phyloP scores from a whole-genome alignment of 23 tunicate genomes.

The Ascidia mentula region DNA sequence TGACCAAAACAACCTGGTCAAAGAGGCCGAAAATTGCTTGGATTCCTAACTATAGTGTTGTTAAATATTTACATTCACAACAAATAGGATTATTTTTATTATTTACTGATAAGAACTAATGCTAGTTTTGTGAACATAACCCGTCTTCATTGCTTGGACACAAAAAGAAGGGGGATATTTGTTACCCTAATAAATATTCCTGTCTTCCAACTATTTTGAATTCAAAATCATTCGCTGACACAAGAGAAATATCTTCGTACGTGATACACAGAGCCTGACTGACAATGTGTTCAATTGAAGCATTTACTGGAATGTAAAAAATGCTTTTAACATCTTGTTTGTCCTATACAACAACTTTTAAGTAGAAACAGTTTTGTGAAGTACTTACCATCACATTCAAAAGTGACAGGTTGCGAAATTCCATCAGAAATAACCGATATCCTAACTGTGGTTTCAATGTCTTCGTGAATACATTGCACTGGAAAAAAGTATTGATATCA shows the following conservation, averaged over 20 bases:
- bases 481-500: not conserved
- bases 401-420: conserved; percentile 61
- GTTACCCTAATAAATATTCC: conserved; percentile 76
- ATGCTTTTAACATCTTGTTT: too few relatives aligned
- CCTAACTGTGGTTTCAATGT: conserved; percentile 30
- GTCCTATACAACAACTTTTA: too few relatives aligned
- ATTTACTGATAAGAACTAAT: too few relatives aligned
- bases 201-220: conserved; percentile 77
- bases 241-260: conserved; percentile 72
- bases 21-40: too few relatives aligned
- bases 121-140: too few relatives aligned
- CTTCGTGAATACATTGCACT: conserved; percentile 10
- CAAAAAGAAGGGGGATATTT: too few relatives aligned
- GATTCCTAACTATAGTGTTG: too few relatives aligned
- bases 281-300: conserved; percentile 86
- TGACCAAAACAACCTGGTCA: too few relatives aligned
- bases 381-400: conserved; percentile 74
- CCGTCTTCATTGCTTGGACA: too few relatives aligned
- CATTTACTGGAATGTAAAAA: conserved; percentile 51
- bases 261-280: conserved; percentile 95
- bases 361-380: not conserved
- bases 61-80: too few relatives aligned
- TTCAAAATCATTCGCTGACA: conserved; percentile 44
- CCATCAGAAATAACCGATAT: conserved; percentile 54
- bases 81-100: too few relatives aligned